A percentile compares a stretch with the other conserved stretches of the same genome.
These are phyloP conservation scores for Podargus strigoides DNA, from an alignment of 2,797 vertebrate genomes.

Conservation along the genomic window DNA sequence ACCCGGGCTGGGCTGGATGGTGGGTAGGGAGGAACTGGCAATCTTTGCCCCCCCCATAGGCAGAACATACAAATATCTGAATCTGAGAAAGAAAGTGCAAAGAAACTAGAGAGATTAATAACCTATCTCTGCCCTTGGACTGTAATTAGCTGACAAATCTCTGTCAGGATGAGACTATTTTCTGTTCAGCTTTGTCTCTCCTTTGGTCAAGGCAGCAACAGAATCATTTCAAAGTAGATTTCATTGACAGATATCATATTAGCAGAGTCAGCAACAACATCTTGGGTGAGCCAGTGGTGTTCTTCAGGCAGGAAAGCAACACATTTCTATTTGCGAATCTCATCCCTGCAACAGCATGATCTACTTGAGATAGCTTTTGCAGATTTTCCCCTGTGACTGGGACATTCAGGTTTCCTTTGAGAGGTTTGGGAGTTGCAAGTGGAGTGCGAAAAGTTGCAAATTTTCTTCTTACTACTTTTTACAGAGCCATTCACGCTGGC, in stretches of 20 bases:
- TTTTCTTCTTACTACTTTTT: neutral
- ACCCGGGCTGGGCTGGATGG: neutral
- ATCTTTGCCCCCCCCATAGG: neutral
- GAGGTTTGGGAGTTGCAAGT: neutral
- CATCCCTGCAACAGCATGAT: neutral
- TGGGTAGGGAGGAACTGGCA: neutral
- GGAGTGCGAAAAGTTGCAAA: neutral
- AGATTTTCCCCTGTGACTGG: neutral
- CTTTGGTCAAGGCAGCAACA: neutral
- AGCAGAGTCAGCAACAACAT: neutral
- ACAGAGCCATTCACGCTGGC: neutral
- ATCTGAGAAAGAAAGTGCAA: neutral
- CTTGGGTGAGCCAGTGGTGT: neutral
- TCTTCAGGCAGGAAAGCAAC: neutral
- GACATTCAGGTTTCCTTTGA: neutral
- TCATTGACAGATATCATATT: neutral
- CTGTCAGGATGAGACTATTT: neutral
- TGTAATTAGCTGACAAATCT: neutral
- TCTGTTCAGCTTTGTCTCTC: neutral
- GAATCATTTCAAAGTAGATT: neutral
- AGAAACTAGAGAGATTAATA: neutral
- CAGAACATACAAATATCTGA: neutral
- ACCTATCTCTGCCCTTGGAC: neutral
- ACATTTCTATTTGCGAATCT: neutral
- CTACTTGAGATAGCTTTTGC: neutral